Evolutionary conservation across 2,888 invertebrate genomes (phyloP).

Genomic region (Dolichomitus sp.): DNA sequence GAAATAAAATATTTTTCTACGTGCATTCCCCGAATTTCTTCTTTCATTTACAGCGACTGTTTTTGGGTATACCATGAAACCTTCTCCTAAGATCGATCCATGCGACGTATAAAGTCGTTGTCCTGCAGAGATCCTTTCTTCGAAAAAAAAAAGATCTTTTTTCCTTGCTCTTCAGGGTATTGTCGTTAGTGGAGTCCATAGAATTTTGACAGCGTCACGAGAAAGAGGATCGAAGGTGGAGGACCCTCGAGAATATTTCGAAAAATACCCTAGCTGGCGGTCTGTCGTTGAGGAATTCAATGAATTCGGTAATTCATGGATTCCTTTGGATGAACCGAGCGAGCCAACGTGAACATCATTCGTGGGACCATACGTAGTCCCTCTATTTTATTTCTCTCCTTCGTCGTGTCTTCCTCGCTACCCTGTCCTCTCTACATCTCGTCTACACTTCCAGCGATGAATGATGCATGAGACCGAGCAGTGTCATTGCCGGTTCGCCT

Average conservation of each 20-base stretch:
- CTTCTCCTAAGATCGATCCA: constrained; percentile 8
- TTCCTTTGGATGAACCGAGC: constrained; percentile 15
- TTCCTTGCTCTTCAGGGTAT: constrained; percentile 9
- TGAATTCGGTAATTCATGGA: constrained; percentile 58
- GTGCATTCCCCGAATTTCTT: neutral
- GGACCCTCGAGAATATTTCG: constrained; percentile 42
- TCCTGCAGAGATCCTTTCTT: neutral
- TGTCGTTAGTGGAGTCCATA: constrained; percentile 31
- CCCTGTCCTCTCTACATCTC: constrained; percentile 2
- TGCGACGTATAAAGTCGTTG: neutral
- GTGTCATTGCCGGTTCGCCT: constrained; percentile 54
- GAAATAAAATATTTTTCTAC: neutral
- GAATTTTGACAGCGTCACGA: constrained; percentile 42
- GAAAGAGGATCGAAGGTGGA: constrained; percentile 10
- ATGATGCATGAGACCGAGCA: constrained; percentile 54
- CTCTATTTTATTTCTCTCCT: constrained; percentile 18
- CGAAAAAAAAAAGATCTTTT: constrained; percentile 8
- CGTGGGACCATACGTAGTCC: constrained; percentile 13
- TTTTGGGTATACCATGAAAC: neutral
- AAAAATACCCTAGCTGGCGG: constrained; percentile 18
- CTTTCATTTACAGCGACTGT: neutral
- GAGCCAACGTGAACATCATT: neutral
- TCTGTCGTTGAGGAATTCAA: constrained; percentile 35
- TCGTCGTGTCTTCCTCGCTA: neutral
- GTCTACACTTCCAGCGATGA: constrained; percentile 38